phyloP scores from a whole-genome alignment of 2,888 invertebrate species.

The Macrophya alboannulata region DNA sequence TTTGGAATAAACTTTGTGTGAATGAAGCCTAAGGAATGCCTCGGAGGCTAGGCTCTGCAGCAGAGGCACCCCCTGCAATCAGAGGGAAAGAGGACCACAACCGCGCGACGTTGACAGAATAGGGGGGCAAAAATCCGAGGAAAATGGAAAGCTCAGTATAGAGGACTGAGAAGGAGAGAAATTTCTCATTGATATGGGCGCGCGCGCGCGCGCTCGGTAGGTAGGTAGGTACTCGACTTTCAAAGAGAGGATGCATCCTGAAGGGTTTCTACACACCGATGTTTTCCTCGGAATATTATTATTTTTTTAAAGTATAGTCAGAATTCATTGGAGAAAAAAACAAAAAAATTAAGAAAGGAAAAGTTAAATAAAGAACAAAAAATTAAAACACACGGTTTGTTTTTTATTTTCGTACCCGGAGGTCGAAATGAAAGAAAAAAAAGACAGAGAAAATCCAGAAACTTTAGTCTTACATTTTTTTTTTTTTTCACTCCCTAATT shows the following conservation, averaged over 20 bases:
- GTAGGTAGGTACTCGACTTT: not conserved
- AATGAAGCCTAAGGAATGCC: not conserved
- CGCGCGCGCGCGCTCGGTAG: not conserved
- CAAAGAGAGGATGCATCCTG: not conserved
- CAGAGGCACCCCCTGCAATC: slow-evolving; percentile 56
- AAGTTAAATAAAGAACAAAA: too few relatives aligned
- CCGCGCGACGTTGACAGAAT: slow-evolving; percentile 26
- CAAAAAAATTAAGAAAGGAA: too few relatives aligned
- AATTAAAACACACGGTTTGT: too few relatives aligned
- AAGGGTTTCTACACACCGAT: not conserved
- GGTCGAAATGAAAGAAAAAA: too few relatives aligned
- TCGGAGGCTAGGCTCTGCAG: slow-evolving; percentile 1
- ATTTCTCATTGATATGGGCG: slow-evolving; percentile 56
- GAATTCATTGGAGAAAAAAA: too few relatives aligned
- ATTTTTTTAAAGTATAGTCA: not conserved
- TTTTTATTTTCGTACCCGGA: too few relatives aligned
- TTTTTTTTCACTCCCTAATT: too few relatives aligned
- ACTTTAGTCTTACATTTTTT: too few relatives aligned
- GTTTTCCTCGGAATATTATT: not conserved
- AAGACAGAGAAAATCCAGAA: too few relatives aligned
- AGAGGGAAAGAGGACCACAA: not conserved
- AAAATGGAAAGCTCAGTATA: slow-evolving; percentile 14
- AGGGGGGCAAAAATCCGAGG: slow-evolving; percentile 21
- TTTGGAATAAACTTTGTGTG: not conserved
- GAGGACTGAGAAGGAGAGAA: slow-evolving; percentile 53